A percentile compares a stretch with the other conserved stretches of the same genome.
Evolutionary conservation across 2,797 vertebrate species (phyloP).

Genomic region (Anabacerthia variegaticeps): DNA sequence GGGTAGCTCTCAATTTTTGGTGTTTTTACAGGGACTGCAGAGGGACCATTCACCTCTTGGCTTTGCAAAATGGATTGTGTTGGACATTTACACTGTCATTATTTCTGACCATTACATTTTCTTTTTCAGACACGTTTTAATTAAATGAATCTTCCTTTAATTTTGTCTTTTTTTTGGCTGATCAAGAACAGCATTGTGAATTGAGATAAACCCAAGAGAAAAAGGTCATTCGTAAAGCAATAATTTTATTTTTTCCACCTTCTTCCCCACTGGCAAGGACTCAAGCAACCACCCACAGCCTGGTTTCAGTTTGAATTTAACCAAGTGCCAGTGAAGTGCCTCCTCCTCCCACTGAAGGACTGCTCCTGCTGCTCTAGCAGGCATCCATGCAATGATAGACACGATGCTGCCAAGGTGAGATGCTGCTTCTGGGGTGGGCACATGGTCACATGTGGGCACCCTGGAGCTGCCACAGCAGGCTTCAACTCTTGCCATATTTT

Average conservation of each 20-base stretch:
- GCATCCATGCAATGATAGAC: neutral
- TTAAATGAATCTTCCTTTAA: neutral
- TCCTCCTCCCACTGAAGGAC: neutral
- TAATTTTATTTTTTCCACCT: neutral
- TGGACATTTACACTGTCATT: neutral
- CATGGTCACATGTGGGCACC: neutral
- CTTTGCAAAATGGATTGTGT: neutral
- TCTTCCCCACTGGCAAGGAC: neutral
- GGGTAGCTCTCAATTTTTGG: neutral
- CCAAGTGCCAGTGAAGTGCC: neutral
- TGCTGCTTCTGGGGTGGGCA: neutral
- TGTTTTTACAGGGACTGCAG: neutral
- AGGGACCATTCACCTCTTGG: neutral
- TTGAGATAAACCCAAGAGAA: neutral
- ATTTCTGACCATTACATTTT: neutral
- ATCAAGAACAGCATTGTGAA: neutral
- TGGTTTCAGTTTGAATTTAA: neutral
- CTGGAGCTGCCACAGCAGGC: neutral
- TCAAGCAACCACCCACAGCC: neutral
- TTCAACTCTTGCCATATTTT: neutral
- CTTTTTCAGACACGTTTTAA: neutral
- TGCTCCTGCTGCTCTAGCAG: neutral
- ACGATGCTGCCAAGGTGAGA: neutral
- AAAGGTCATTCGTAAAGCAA: neutral
- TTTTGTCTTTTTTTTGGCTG: neutral